Percentiles rank a stretch among this genome's conserved stretches.
phyloP scores from a whole-genome alignment of 2,113 vertebrate species.

The Ardeotis arabs region DNA sequence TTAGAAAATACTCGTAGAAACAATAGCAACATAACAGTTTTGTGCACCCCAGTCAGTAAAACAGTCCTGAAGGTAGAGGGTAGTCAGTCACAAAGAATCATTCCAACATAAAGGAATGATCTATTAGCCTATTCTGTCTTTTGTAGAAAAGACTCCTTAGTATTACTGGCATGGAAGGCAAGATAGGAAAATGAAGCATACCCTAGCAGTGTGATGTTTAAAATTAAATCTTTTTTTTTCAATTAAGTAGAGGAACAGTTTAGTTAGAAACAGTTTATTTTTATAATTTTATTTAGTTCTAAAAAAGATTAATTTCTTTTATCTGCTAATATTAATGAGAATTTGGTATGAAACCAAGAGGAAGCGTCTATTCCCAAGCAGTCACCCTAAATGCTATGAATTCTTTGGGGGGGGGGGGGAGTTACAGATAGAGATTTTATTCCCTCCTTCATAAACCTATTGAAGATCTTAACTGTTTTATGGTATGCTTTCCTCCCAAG shows the following conservation, averaged over 20 bases:
- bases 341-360: background rate
- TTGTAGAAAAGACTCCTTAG: background rate
- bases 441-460: background rate
- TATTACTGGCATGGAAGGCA: background rate
- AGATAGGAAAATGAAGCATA: background rate
- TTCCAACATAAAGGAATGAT: background rate
- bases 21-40: background rate
- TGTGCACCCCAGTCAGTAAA: background rate
- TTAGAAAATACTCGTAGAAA: background rate
- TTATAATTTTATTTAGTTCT: background rate
- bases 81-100: background rate
- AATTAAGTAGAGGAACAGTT: background rate
- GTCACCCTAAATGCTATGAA: background rate
- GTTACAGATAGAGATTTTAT: background rate
- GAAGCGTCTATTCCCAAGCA: background rate
- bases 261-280: background rate
- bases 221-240: background rate
- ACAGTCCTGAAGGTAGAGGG: background rate
- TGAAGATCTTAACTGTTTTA: background rate
- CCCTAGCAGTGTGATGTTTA: background rate
- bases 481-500: background rate
- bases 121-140: background rate
- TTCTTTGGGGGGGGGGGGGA: background rate
- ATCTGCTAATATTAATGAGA: background rate
- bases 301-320: background rate